phyloP scores from a whole-genome alignment of 2,888 invertebrate species.

The Papilio protenor region DNA sequence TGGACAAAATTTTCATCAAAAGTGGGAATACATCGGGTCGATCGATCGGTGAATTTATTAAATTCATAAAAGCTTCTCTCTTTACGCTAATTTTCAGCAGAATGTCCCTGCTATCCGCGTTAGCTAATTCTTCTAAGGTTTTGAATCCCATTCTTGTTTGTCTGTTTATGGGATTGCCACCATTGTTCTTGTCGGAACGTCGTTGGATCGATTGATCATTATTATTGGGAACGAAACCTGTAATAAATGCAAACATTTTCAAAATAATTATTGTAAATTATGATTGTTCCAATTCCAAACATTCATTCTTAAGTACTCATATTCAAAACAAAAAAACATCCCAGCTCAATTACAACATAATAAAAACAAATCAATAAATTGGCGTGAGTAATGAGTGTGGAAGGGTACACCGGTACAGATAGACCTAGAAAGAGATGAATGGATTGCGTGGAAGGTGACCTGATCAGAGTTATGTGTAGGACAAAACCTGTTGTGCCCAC shows the following conservation, averaged over 20 bases:
- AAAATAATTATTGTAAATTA: background rate
- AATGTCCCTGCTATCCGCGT: constrained; percentile 63
- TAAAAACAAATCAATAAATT: too few relatives aligned
- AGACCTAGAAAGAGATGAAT: too few relatives aligned
- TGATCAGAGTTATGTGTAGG: too few relatives aligned
- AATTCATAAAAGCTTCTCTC: constrained; percentile 61
- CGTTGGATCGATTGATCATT: background rate
- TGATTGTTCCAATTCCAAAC: background rate
- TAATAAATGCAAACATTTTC: background rate
- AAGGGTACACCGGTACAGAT: too few relatives aligned
- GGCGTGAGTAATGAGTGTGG: too few relatives aligned
- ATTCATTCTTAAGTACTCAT: background rate
- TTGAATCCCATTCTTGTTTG: constrained; percentile 56
- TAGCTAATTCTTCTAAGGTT: constrained; percentile 63
- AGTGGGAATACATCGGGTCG: constrained; percentile 67
- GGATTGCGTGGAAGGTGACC: too few relatives aligned
- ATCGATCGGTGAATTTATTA: constrained; percentile 60
- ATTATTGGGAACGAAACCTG: background rate
- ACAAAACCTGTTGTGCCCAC: background rate
- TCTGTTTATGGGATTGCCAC: constrained; percentile 15
- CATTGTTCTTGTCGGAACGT: background rate
- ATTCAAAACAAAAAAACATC: too few relatives aligned
- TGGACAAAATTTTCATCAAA: constrained; percentile 69
- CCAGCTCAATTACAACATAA: too few relatives aligned
- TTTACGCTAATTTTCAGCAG: constrained; percentile 63